Percentiles rank a stretch among this genome's conserved stretches.
phyloP scores from a whole-genome alignment of 2,888 invertebrate species.

The Noctuana brunneofusca region DNA sequence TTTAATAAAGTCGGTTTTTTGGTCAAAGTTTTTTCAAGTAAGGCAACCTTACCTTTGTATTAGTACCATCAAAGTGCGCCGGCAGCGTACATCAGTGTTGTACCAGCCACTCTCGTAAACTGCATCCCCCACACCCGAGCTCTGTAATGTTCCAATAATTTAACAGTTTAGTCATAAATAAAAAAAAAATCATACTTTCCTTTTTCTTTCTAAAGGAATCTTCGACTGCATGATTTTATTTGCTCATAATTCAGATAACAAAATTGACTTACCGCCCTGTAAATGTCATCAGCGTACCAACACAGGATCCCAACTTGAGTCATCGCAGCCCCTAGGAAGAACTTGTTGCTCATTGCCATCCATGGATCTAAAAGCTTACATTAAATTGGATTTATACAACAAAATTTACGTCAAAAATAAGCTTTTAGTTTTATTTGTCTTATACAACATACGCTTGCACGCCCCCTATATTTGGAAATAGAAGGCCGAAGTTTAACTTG shows the following conservation, averaged over 20 bases:
- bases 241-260: neutral
- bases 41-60: slow-evolving; percentile 57
- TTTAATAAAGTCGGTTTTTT: neutral
- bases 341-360: slow-evolving; percentile 69
- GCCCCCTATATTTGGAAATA: too few relatives aligned
- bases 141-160: slow-evolving; percentile 45
- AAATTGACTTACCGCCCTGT: slow-evolving; percentile 55
- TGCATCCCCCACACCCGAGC: slow-evolving; percentile 62
- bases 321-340: slow-evolving; percentile 63
- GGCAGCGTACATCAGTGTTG: slow-evolving; percentile 54
- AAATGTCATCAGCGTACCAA: slow-evolving; percentile 72
- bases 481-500: too few relatives aligned
- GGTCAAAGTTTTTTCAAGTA: neutral
- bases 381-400: neutral
- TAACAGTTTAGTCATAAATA: neutral
- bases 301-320: slow-evolving; percentile 70
- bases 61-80: slow-evolving; percentile 56
- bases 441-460: too few relatives aligned
- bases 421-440: too few relatives aligned
- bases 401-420: neutral
- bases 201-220: neutral
- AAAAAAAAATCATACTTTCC: too few relatives aligned
- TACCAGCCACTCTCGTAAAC: slow-evolving; percentile 70
- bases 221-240: neutral
- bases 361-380: slow-evolving; percentile 62